phyloP scores from a whole-genome alignment of 2,888 invertebrate species.

The Synanthedon myopaeformis region DNA sequence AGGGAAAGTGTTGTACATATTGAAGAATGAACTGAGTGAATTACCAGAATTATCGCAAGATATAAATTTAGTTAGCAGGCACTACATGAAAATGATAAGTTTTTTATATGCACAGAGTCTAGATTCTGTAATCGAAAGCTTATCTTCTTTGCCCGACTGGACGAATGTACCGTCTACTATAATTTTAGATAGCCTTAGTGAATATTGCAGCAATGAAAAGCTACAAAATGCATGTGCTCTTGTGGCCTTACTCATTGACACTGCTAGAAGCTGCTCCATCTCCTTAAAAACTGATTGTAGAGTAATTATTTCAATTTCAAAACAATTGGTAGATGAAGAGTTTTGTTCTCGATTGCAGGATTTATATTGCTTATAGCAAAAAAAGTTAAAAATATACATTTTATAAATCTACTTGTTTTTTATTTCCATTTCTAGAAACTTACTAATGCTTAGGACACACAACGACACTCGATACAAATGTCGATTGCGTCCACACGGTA shows the following conservation, averaged over 20 bases:
- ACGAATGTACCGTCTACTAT: conserved; percentile 45
- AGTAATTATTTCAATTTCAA: conserved; percentile 34
- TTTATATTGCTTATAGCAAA: conserved; percentile 19
- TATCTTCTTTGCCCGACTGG: conserved; percentile 46
- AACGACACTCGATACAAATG: too few species aligned
- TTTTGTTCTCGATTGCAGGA: conserved; percentile 35
- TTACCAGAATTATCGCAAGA: conserved; percentile 53
- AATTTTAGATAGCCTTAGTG: conserved; percentile 46
- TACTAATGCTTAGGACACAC: too few species aligned
- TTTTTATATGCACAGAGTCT: conserved; percentile 47
- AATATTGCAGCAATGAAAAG: conserved; percentile 30
- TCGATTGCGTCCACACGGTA: too few species aligned
- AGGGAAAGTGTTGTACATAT: conserved; percentile 54
- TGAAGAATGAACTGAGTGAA: conserved; percentile 44
- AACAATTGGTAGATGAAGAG: conserved; percentile 27
- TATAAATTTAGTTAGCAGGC: conserved; percentile 30
- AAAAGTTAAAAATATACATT: background rate
- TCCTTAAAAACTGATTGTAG: conserved; percentile 22
- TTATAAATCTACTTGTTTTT: background rate
- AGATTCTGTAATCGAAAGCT: conserved; percentile 40
- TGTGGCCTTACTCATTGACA: conserved; percentile 39
- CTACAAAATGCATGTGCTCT: conserved; percentile 47
- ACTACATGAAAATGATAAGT: conserved; percentile 58
- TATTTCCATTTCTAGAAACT: too few species aligned
- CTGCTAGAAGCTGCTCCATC: conserved; percentile 30